Evolutionary conservation across 2,797 vertebrate species (phyloP).

Genomic region (Syngnathus acus): DNA sequence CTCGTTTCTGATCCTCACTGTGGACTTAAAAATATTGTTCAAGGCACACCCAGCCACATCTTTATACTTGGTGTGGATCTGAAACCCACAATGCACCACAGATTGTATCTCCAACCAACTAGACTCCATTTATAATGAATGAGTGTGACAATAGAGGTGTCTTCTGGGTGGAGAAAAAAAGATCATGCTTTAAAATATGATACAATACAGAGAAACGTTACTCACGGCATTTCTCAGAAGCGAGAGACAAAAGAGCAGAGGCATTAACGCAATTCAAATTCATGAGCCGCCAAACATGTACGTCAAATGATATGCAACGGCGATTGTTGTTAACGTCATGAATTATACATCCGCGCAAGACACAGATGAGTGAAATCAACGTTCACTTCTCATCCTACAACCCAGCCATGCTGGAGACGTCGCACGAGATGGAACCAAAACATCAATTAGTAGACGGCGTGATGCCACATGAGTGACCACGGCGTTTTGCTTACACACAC

Average conservation of each 20-base stretch:
- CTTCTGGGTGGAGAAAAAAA: background rate
- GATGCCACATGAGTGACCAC: slow-evolving; percentile 15
- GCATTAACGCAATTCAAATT: slow-evolving; percentile 47
- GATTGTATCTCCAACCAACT: background rate
- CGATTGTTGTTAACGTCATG: slow-evolving; percentile 45
- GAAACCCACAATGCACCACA: slow-evolving; percentile 8
- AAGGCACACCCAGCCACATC: background rate
- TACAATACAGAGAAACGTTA: slow-evolving; percentile 31
- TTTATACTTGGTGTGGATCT: background rate
- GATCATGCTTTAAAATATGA: slow-evolving; percentile 24
- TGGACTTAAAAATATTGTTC: background rate
- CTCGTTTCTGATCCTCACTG: background rate
- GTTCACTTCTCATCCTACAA: slow-evolving; percentile 36
- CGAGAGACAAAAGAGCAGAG: slow-evolving; percentile 24
- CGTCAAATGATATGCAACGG: slow-evolving; percentile 60
- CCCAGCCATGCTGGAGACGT: slow-evolving; percentile 21
- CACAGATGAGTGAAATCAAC: slow-evolving; percentile 58
- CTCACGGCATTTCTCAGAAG: slow-evolving; percentile 23
- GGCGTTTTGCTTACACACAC: slow-evolving; percentile 10
- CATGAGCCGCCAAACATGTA: slow-evolving; percentile 56
- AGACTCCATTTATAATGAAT: slow-evolving; percentile 35
- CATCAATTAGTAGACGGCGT: slow-evolving; percentile 31
- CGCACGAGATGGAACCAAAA: slow-evolving; percentile 26
- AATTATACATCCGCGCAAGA: slow-evolving; percentile 64
- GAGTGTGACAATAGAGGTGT: slow-evolving; percentile 16